phyloP scores from a whole-genome alignment of 2,888 invertebrate species.

The Antheraea yamamai region DNA sequence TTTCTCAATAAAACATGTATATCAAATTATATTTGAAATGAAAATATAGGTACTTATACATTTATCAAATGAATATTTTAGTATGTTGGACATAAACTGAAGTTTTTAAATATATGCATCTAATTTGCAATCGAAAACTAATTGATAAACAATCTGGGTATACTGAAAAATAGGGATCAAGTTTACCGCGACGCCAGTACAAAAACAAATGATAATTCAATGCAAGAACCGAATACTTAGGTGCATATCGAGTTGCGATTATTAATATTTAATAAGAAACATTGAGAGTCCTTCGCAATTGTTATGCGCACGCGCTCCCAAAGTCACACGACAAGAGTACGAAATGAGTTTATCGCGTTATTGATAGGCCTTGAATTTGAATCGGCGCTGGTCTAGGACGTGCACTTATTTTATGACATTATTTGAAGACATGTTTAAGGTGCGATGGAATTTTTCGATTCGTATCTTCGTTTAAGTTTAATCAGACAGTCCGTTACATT shows the following conservation, averaged over 20 bases:
- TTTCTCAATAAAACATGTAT: no score
- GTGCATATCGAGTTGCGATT: constrained; percentile 33
- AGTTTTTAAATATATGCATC: neutral
- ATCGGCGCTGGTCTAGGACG: constrained; percentile 41
- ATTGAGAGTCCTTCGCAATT: constrained; percentile 41
- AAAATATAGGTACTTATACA: no score
- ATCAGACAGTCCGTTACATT: neutral
- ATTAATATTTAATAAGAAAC: constrained; percentile 40
- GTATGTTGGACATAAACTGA: no score
- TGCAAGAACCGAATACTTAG: constrained; percentile 29
- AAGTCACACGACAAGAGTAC: constrained; percentile 42
- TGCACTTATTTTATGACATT: constrained; percentile 39
- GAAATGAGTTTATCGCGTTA: constrained; percentile 48
- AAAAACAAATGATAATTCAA: constrained; percentile 25
- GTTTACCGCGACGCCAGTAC: constrained; percentile 18
- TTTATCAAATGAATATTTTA: no score
- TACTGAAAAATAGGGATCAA: constrained; percentile 5
- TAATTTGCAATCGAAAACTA: neutral
- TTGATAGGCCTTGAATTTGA: constrained; percentile 45
- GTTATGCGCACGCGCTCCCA: constrained; percentile 44
- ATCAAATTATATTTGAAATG: no score
- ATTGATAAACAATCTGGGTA: neutral
- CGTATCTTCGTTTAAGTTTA: neutral
- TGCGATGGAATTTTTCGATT: constrained; percentile 5
- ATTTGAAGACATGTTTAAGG: constrained; percentile 13